phyloP scores from a whole-genome alignment of 2,888 invertebrate genomes.

The Lasioglossum leucozonium region DNA sequence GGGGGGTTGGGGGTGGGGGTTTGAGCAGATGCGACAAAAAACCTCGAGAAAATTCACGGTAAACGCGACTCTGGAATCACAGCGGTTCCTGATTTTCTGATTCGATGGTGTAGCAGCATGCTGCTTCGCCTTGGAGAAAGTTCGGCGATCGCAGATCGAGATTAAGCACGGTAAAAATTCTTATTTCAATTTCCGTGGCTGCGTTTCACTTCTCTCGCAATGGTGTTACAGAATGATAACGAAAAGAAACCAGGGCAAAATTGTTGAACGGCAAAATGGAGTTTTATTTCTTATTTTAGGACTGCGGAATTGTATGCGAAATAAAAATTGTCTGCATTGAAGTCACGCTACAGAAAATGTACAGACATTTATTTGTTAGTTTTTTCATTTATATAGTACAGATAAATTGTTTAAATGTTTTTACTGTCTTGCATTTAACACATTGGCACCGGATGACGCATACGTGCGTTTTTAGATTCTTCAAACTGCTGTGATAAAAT shows the following conservation, averaged over 20 bases:
- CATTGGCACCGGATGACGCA: no score
- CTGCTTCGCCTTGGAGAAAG: conserved; percentile 17
- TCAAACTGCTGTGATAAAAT: no score
- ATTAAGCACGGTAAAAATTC: neutral
- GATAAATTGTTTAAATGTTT: neutral
- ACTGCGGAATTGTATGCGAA: neutral
- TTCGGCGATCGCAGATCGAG: conserved; percentile 2
- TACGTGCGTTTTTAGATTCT: no score
- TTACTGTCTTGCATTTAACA: neutral
- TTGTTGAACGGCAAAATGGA: neutral
- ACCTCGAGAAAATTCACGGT: conserved; percentile 49
- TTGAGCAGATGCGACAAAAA: conserved; percentile 50
- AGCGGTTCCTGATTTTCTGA: conserved; percentile 49
- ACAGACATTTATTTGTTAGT: neutral
- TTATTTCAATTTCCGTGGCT: conserved; percentile 1
- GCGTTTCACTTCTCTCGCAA: neutral
- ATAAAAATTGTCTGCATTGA: neutral
- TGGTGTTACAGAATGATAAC: neutral
- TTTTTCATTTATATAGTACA: neutral
- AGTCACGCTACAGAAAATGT: neutral
- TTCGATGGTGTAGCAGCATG: conserved; percentile 9
- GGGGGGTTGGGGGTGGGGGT: conserved; percentile 10
- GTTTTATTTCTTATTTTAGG: neutral
- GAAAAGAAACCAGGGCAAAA: neutral
- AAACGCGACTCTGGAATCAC: conserved; percentile 49